A percentile compares a stretch with the other conserved stretches of the same genome.
Conservation (phyloP, 2,797 vertebrate species). For the Sebastes iracundus region DNA sequence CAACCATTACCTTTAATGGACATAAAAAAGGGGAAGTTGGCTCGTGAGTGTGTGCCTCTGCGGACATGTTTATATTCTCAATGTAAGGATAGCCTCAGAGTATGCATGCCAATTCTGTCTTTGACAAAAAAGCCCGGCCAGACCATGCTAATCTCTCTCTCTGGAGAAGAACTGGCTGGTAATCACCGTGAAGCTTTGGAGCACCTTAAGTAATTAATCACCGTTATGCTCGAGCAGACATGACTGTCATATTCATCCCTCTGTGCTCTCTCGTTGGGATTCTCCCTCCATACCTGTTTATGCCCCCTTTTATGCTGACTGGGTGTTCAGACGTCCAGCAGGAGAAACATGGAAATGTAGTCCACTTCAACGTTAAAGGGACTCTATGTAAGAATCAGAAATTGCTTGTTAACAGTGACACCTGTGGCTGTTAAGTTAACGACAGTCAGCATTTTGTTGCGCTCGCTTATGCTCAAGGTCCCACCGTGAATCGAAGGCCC, state of each 20-base stretch:
- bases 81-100: constrained; percentile 1
- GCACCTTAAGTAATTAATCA: constrained; percentile 58
- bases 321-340: not conserved
- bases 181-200: constrained; percentile 50
- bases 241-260: constrained; percentile 44
- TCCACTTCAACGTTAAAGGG: not conserved
- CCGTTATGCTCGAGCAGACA: constrained; percentile 35
- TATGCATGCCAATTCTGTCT: constrained; percentile 38
- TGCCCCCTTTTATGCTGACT: not conserved
- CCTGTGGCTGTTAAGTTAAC: rapidly evolving
- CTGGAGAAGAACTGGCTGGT: constrained; percentile 42
- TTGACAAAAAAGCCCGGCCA: constrained; percentile 42
- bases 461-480: too few species aligned
- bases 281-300: not conserved
- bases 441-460: rapidly evolving
- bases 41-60: not conserved
- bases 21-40: not conserved
- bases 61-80: constrained; percentile 25
- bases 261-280: not conserved
- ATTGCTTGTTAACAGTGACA: too few species aligned
- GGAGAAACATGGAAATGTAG: not conserved
- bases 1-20: constrained; percentile 11
- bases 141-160: constrained; percentile 14
- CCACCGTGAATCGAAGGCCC: too few species aligned
- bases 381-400: too few species aligned